Base-by-base conservation (phyloP, 1,140 invertebrate genomes). In the Drosophila trapezifrons region DNA sequence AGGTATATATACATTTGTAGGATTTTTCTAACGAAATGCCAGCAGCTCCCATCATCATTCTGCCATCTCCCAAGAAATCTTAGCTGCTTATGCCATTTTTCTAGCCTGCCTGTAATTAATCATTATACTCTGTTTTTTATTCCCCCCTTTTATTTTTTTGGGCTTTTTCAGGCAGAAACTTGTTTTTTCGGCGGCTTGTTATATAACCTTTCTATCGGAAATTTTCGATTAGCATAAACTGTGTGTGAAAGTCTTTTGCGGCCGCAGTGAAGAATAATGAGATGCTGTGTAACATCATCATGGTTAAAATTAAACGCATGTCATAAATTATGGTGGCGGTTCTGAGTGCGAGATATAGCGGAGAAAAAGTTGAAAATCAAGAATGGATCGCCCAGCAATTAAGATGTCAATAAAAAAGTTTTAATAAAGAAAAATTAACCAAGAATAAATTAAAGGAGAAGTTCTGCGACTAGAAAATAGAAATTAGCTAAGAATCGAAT, bases 31-130 rank as follows among this genome's bases (percentile, higher is more conserved):
- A 83, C 75, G 65, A 87, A 76, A 82, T 76, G 58, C 57, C 52
- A 63, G 46, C 60, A 67, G 59, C 66, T 66, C 62, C 73, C 72
- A 76, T 76, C 72, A 65, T 67, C 62, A 43, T 57, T 69, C 42
- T 46, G 32, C 57, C 71, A 64, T 73, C 73, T 51, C 60, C 72
- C 43, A 73, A 62, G 56, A 73, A 51, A 20, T 76, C 27, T 76
- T 66, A 73, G 85, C 76, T 78, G 80, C 84, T 73, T 87, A 81
- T 70, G 63, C 67, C 83, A 84, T 83, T 84, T 84, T 84, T 79
- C 80, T 76, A 67, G 72, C 27, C 83, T 70, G 79, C 52, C 80
- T 67, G 80, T 89, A 87, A 87, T 87, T 89, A 87, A 87, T 83
- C 83, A 89, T 70, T 55, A 38, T 38, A 47, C 49, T 35, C 51